Evolutionary conservation across 2,113 vertebrate genomes (phyloP), one percentile per base, ranked within the genome.

Genomic region (Rhinolophus sinicus): DNA sequence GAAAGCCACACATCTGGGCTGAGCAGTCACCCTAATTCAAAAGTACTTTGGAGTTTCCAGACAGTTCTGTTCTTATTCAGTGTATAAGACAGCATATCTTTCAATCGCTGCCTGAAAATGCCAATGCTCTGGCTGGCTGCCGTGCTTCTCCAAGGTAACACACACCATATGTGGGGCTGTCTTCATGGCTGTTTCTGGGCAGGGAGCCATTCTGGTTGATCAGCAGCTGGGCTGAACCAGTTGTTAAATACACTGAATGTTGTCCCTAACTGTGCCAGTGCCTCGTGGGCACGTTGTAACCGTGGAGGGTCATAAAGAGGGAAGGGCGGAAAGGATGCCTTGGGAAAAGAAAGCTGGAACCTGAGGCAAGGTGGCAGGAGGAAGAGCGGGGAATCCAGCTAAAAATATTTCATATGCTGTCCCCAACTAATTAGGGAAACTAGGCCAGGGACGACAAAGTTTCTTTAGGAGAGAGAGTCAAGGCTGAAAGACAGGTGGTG

Each of bases 61-160:
- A 64, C 11, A 6, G 75, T 81, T 95, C 75, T 81, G 38, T 64
- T 86, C 93, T 95, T 84, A 88, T 47, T 1, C 7, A 78, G 38
- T 38, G 30, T 33, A 75, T 35, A 85, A 73, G 54, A 77, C 92
- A 95, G 93, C 70, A 50, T 64, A 35, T 94, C 90, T 93, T 89
- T 93, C 76, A 60, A 86, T 81, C 4, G 30, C 76, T 82, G 90
- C 78, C 81, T 38, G 26, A 82, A 95, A 93, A 90, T 87, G 65
- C 67, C 60, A 40, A 47, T 2, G 0, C n/a, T 16, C 60, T 93
- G 95, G 72, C 96, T 15, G 26, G 33, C 60, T 88, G 65, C 87
- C 75, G 28, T 1, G 35, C 65, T 81, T 82, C 72, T 85, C 72
- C 72, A 92, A 81, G 65, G 58, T 76, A 73, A 87, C 0, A 0